Evolutionary conservation across 2,888 invertebrate genomes (phyloP), one percentile per base, ranked within the genome.

Genomic region (Pollenia angustigena): DNA sequence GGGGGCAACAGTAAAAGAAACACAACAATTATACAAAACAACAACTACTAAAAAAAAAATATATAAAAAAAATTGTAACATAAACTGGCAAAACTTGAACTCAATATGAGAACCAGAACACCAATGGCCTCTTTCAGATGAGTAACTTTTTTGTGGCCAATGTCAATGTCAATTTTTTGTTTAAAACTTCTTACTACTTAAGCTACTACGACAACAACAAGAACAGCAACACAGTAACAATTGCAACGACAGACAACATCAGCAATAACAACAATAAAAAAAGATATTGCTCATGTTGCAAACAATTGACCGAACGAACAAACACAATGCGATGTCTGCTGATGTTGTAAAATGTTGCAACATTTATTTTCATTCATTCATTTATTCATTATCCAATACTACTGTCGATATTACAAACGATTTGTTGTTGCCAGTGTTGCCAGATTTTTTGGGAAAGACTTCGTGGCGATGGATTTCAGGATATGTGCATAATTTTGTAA

Each of bases 81-180:
- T 58, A 40, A 42, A 42, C 52, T 18, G 54, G 40, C 44, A 62
- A 72, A 72, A 72, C 81, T 81, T 81, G 72, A 81, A 81, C 72
- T 64, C 23, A 81, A 64, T 48, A 40, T 48, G 54, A 71, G 18
- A 76, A 64, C 74, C 69, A 56, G n/a, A 58, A 52, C 58, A 68
- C 56, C 68, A 69, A 66, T 87, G 84, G 81, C 84, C 83, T 87
- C 81, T 81, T 87, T 87, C 56, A 72, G 68, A 78, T 82, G 87
- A 84, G 68, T 87, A 87, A 84, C 72, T 87, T 80, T 78, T 84
- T 84, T 87, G 81, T 84, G 87, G 87, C 74, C 88, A 88, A 85
- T 89, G 89, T 89, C 89, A 89, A 88, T 89, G 89, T 88, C 88
- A 89, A 88, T 66, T 66, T 23, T 50, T 44, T 50, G 4, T 4